phyloP scores from a whole-genome alignment of 2,888 invertebrate species.

The Eugnorisma glareosa region DNA sequence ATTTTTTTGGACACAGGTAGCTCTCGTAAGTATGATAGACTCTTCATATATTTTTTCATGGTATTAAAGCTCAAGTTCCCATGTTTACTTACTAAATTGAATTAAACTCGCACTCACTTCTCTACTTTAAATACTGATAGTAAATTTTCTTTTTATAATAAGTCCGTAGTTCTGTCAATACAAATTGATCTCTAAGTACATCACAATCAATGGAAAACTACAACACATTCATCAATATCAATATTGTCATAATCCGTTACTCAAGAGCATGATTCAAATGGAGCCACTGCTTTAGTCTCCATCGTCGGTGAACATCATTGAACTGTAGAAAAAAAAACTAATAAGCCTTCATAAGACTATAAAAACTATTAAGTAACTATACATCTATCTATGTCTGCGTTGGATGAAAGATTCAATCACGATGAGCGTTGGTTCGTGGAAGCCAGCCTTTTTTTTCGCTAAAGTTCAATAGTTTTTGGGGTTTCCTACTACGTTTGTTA shows the following conservation, averaged over 20 bases:
- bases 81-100: neutral
- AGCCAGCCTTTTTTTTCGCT: constrained; percentile 77
- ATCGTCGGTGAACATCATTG: constrained; percentile 39
- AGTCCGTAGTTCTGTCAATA: neutral
- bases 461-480: constrained; percentile 79
- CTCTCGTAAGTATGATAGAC: constrained; percentile 16
- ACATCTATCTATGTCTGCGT: constrained; percentile 76
- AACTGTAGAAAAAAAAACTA: constrained; percentile 71
- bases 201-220: constrained; percentile 34
- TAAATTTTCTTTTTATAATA: neutral
- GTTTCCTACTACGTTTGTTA: constrained; percentile 61
- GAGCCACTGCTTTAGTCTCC: constrained; percentile 29
- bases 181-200: neutral
- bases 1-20: constrained; percentile 18
- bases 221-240: constrained; percentile 21
- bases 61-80: neutral
- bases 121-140: neutral
- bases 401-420: constrained; percentile 88
- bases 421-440: constrained; percentile 83
- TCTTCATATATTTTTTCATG: neutral
- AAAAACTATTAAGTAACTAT: constrained; percentile 78
- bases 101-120: neutral
- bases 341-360: constrained; percentile 76
- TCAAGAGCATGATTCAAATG: constrained; percentile 34
- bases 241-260: constrained; percentile 50